Base-by-base conservation (phyloP, 2,797 vertebrate genomes). In the Rachycentron canadum region DNA sequence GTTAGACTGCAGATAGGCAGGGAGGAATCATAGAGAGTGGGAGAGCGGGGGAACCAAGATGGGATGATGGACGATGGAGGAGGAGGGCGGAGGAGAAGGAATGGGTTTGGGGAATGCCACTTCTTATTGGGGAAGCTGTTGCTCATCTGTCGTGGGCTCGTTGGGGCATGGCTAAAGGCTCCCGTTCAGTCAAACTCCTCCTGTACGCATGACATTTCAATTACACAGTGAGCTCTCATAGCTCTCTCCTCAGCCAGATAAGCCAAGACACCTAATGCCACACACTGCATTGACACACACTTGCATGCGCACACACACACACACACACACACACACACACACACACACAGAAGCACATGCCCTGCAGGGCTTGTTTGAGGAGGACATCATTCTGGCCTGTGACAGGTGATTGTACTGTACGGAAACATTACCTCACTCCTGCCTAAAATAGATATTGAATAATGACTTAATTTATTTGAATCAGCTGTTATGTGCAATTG, bases 191-290 rank as follows among this genome's bases (percentile, higher is more conserved):
- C 93, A 92, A 91, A 91, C 93, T 92, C 79, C 73, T 91, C 85
- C 89, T 91, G 89, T 90, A 94, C 86, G 88, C 89, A 91, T 95
- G 95, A 95, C 93, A 95, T 95, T 94, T 95, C 93, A 95, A 94
- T 95, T 95, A 94, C 87, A 92, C 88, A 89, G 86, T 70, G 28
- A 84, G 86, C 89, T 93, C 91, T 92, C 90, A 88, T 88, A 86
- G 91, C 88, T 91, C 87, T 82, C 87, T 88, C 84, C 79, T 86
- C 90, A 92, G 88, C 88, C 85, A 92, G 86, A 91, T 93, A 89
- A 91, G 90, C 86, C 67, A 69, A 85, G 81, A 90, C 81, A 67
- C 76, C 78, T 85, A 91, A 82, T 88, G 85, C 83, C 82, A 85
- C 85, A 87, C 81, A 89, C 75, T 75, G 64, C 68, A 68, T 28